Evolutionary conservation across 1,140 invertebrate species (phyloP), one percentile per base, ranked within the genome.

Genomic region (Metaphire vulgaris): DNA sequence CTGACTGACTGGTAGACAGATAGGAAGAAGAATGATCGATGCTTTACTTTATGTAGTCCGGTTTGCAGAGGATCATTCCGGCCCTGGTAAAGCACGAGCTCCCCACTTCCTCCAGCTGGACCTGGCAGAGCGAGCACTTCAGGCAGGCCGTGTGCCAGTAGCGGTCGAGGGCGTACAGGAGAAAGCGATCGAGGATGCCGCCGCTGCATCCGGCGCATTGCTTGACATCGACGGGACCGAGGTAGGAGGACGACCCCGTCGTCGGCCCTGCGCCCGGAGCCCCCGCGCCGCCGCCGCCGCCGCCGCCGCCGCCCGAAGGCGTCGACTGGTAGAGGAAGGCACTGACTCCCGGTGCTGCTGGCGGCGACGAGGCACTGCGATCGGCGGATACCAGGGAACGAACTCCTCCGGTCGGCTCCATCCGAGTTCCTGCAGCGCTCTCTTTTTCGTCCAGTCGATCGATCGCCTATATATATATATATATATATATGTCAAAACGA

Each of bases 1-100:
- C 41, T 12, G 41, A 56, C 41, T 56, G 21, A 56, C 41, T 6
- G 41, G 21, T 21, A 56, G 41, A 56, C 41, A 56, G 41, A 56
- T 21, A 56, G 6, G 21, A 6, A 56, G 41, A 56, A 21, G 41
- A 21, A 21, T 6, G 41, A 56, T 56, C 6, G 6, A 56, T 21
- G 21, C 72, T 89, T 91, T 88, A 95, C 93, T 91, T 93, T 84
- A 91, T 90, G 86, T 95, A 95, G 87, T 95, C 93, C 85, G 88
- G 90, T 89, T 92, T 93, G 90, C 93, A 95, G 80, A 95, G 89
- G 83, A 95, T 94, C 91, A 95, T 93, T 81, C 91, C 92, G 76
- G 90, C 90, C 88, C 92, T 93, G 83, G 92, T 92, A 87, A 92
- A 95, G 88, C 93, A 95, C 80, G 92, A 92, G 72, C 89, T 88